These are phyloP conservation scores for Eristalis tenax DNA, from an alignment of 2,888 invertebrate species.

Conservation along the genomic window DNA sequence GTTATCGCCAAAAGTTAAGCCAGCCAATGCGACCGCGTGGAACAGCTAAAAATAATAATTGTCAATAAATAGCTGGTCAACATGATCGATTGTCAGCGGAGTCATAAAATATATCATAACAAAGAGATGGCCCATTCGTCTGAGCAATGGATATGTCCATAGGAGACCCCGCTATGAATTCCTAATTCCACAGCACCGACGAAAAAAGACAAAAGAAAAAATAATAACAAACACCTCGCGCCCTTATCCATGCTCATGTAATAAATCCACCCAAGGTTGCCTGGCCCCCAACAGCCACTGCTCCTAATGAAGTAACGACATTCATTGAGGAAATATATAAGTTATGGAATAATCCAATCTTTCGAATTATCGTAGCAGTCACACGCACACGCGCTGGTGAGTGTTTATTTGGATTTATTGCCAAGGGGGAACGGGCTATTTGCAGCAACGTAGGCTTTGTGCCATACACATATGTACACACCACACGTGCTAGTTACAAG, in stretches of 20 bases:
- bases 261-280: slow-evolving; percentile 10
- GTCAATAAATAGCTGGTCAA: slow-evolving; percentile 21
- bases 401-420: slow-evolving; percentile 52
- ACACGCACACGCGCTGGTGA: neutral
- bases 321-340: slow-evolving; percentile 23
- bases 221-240: neutral
- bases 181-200: neutral
- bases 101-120: slow-evolving; percentile 26
- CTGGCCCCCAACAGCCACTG: neutral
- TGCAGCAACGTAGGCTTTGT: neutral
- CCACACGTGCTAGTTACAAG: neutral
- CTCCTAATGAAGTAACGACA: slow-evolving; percentile 24
- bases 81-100: neutral
- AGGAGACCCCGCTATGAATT: slow-evolving; percentile 27
- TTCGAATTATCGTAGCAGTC: slow-evolving; percentile 31
- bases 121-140: slow-evolving; percentile 22
- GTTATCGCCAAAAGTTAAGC: neutral
- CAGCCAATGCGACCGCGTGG: neutral
- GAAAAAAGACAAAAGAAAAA: neutral
- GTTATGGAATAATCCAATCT: slow-evolving; percentile 40
- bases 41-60: neutral
- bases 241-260: neutral
- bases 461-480: neutral
- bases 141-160: slow-evolving; percentile 1
- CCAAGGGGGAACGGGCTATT: neutral